Conservation (phyloP, 2,797 vertebrate genomes). For the Gallinago stenura region DNA sequence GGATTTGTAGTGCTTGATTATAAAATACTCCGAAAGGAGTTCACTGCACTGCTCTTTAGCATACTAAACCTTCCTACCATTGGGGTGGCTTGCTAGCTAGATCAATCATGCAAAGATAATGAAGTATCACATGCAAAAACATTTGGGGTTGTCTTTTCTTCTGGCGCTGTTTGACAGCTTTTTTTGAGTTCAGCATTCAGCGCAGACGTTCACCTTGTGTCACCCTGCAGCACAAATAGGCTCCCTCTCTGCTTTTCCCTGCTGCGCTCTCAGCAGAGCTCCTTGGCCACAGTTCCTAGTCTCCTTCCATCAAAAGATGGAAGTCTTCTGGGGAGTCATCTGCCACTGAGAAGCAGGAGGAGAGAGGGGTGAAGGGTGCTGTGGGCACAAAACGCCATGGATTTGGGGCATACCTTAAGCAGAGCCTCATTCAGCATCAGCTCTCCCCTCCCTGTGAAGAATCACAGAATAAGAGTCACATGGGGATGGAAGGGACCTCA, state of each 20-base stretch:
- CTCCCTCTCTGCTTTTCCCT: background rate
- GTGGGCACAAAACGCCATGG: background rate
- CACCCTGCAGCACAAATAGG: background rate
- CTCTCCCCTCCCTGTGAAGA: background rate
- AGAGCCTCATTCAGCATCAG: background rate
- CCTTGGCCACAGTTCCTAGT: background rate
- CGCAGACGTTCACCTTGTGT: background rate
- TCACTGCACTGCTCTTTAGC: background rate
- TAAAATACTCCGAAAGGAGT: slow-evolving; percentile 12
- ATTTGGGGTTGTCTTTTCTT: background rate
- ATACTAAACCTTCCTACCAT: background rate
- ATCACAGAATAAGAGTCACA: no score
- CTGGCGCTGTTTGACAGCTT: background rate
- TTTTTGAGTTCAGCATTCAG: background rate
- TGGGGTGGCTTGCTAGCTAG: background rate
- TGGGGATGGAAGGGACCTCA: no score
- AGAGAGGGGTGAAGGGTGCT: background rate
- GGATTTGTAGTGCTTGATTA: slow-evolving; percentile 36
- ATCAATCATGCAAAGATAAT: slow-evolving; percentile 2
- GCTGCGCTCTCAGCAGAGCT: background rate
- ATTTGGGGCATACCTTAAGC: background rate
- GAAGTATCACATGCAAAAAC: slow-evolving; percentile 11
- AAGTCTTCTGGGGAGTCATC: background rate
- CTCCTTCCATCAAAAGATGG: background rate
- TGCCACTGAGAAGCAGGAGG: background rate